A percentile compares a stretch with the other conserved stretches of the same genome.
phyloP scores from a whole-genome alignment of 2,888 invertebrate species.

The Pachliopta kotzebuea region DNA sequence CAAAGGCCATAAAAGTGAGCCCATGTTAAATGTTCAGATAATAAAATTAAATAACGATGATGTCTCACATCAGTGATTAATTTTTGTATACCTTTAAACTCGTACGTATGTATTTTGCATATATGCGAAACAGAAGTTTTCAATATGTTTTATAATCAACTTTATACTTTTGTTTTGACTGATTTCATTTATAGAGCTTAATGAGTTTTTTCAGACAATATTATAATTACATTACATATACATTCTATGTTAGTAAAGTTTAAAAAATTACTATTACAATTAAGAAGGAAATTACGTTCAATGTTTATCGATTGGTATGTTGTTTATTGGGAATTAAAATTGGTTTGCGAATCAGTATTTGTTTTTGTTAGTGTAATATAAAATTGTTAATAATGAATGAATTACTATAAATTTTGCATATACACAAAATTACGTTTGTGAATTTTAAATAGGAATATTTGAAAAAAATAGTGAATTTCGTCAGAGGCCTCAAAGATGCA shows the following conservation, averaged over 20 bases:
- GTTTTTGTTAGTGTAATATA: not conserved
- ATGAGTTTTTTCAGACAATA: too few species aligned
- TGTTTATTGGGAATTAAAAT: not conserved
- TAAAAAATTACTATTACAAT: not conserved
- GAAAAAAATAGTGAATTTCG: not conserved
- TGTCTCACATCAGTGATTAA: not conserved
- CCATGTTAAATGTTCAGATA: not conserved
- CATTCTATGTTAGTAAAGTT: too few species aligned
- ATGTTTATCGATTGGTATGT: not conserved
- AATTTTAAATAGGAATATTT: too few species aligned
- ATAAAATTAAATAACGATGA: not conserved
- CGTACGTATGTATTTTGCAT: too few species aligned
- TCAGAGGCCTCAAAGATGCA: constrained; percentile 6
- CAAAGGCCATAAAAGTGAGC: not conserved
- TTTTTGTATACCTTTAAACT: not conserved
- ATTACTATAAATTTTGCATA: too few species aligned
- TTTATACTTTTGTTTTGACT: too few species aligned
- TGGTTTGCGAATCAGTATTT: not conserved
- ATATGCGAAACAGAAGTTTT: too few species aligned
- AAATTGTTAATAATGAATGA: not conserved
- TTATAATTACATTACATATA: too few species aligned
- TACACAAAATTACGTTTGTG: too few species aligned
- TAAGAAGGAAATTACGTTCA: not conserved
- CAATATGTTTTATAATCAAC: too few species aligned
- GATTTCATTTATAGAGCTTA: too few species aligned